Percentiles rank a stretch among this genome's conserved stretches.
Evolutionary conservation across 2,797 vertebrate genomes (phyloP).

Genomic region (Choloepus didactylus): DNA sequence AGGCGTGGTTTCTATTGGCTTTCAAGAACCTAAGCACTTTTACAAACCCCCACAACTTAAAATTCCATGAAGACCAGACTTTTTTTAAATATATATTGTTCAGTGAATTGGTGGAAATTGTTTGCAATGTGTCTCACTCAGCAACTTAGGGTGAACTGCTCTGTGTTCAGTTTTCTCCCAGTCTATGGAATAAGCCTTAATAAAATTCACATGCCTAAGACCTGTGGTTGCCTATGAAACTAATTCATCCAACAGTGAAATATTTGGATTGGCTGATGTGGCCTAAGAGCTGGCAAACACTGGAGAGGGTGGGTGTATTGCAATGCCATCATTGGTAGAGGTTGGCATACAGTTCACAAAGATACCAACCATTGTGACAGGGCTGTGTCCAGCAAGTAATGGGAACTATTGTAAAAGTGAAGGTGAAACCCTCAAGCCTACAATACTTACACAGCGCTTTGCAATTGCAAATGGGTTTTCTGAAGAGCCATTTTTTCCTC

Average conservation of each 20-base stretch:
- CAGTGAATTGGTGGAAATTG: constrained; percentile 70
- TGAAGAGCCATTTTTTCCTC: neutral
- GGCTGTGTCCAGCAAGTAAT: constrained; percentile 33
- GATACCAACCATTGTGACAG: constrained; percentile 3
- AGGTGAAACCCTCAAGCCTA: constrained; percentile 17
- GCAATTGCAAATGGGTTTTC: constrained; percentile 46
- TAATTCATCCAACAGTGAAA: constrained; percentile 61
- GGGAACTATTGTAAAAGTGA: constrained; percentile 28
- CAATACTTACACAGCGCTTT: constrained; percentile 70
- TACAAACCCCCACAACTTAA: neutral
- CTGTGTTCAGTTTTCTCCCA: constrained; percentile 70
- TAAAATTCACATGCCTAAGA: constrained; percentile 71
- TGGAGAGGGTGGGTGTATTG: constrained; percentile 36
- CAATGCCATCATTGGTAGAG: constrained; percentile 13
- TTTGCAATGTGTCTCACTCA: constrained; percentile 70
- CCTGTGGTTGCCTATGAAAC: constrained; percentile 56
- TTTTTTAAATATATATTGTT: constrained; percentile 60
- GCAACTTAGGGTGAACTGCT: constrained; percentile 55
- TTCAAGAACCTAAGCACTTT: constrained; percentile 57
- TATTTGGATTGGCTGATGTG: constrained; percentile 68
- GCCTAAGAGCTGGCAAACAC: constrained; percentile 63
- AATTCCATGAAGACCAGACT: constrained; percentile 37
- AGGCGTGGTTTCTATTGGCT: constrained; percentile 36
- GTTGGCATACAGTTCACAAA: constrained; percentile 24
- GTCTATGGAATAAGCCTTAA: constrained; percentile 70